Percentiles rank a stretch among this genome's conserved stretches.
Evolutionary conservation across 2,113 vertebrate species (phyloP).

Genomic region (Puma concolor): DNA sequence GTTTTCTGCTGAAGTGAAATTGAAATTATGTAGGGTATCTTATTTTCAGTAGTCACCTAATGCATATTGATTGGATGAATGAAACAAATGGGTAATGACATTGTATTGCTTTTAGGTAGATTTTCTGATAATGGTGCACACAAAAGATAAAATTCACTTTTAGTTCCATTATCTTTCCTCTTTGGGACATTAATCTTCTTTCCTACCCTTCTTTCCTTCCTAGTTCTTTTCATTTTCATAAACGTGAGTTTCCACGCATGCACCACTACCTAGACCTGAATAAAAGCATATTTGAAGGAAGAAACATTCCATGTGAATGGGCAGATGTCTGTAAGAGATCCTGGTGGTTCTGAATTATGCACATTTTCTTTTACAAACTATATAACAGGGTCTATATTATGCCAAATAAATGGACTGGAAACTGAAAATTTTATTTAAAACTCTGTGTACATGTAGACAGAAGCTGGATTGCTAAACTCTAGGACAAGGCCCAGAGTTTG

Average conservation of each 20-base stretch:
- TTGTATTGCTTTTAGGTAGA: not conserved
- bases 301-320: not conserved
- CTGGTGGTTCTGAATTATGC: not conserved
- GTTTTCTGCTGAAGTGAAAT: not conserved
- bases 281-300: not conserved
- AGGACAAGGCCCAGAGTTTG: not conserved
- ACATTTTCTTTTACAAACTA: not conserved
- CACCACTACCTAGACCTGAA: not conserved
- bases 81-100: not conserved
- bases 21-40: not conserved
- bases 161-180: not conserved
- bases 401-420: not conserved
- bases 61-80: not conserved
- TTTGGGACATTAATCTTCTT: not conserved
- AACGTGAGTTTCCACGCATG: not conserved
- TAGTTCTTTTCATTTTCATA: not conserved
- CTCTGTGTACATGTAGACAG: not conserved
- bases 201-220: not conserved
- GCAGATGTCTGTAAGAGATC: not conserved
- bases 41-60: constrained; percentile 26
- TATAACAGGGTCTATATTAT: not conserved
- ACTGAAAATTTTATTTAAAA: not conserved
- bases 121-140: not conserved
- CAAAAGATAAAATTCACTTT: not conserved
- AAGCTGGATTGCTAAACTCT: not conserved